Conservation (phyloP, 1,140 invertebrate species). For the Macrotrachela quadricornifera region DNA sequence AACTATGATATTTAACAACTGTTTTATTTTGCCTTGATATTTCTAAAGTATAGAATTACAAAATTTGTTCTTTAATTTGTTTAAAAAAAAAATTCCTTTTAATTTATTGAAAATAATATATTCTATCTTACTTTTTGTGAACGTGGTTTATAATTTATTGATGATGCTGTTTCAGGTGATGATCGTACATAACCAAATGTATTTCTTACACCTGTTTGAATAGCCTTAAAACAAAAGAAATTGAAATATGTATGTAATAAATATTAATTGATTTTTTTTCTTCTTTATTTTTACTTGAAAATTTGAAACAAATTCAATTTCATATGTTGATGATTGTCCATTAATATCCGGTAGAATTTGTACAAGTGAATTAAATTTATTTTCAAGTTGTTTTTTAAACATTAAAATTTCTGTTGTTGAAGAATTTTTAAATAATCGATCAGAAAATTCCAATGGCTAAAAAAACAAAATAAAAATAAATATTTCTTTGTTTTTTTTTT, state of each 20-base stretch:
- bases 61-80: no score
- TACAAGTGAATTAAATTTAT: conserved; percentile 60
- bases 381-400: conserved; percentile 76
- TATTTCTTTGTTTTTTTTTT: no score
- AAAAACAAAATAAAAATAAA: conserved; percentile 67
- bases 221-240: conserved; percentile 13
- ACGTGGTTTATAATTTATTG: no score
- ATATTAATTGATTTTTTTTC: not conserved
- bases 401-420: conserved; percentile 67
- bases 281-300: conserved; percentile 63
- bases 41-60: no score
- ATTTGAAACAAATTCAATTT: conserved; percentile 84
- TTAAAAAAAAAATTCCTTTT: no score
- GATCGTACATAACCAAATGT: conserved; percentile 73
- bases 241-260: no score
- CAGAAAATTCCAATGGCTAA: conserved; percentile 71
- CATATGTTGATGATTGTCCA: conserved; percentile 24
- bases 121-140: no score
- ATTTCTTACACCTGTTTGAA: conserved; percentile 59
- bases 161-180: no score
- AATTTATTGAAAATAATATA: no score
- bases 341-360: conserved; percentile 60
- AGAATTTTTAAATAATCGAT: conserved; percentile 65
- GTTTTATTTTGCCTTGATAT: no score
- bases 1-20: no score